Evolutionary conservation across 1,140 invertebrate species (phyloP), one percentile per base, ranked within the genome.

Genomic region (Pogonus chalceus): DNA sequence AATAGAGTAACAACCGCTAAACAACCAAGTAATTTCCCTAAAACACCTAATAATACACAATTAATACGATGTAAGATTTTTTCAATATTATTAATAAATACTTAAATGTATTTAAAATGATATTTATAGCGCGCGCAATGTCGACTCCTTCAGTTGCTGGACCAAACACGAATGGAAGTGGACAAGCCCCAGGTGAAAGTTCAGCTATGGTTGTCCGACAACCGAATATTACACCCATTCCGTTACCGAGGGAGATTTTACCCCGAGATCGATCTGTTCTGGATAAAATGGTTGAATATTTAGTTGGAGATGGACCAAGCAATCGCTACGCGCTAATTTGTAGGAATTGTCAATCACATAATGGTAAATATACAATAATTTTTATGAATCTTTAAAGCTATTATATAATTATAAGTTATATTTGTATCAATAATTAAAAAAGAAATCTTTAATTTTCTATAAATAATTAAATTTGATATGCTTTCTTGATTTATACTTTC

Each of bases 291-390:
- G 82, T 98, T 18, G 96, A 99, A 68, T 96, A 90, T 69, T 69
- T 98, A 46, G 81, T 98, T 18, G 95, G 92, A 26, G 96, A 99
- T 76, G 95, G 94, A 20, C 93, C 95, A 48, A 83, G 84, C 55
- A 92, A 96, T 76, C 80, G 94, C 59, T 97, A 88, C 72, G 96
- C 94, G 31, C 78, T 99, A 49, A 95, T 99, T 65, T 99, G 96
- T 73, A 78, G 78, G 23, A 77, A 88, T 55, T 99, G 96, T 69
- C 79, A 79, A 54, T 84, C 84, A 10, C 96, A 98, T 68, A 98
- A 99, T 75, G 96, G 81, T 82, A 62, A 66, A 62, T 52, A n/a
- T 39, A 24, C 18, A 20, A 9, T 47, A 20, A n/a, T 35, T 35
- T 35, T 35, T 35, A n/a, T n/a, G n/a, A n/a, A n/a, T n/a, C n/a